Conservation (phyloP, 2,113 vertebrate genomes). For the Paradoxurus hermaphroditus region DNA sequence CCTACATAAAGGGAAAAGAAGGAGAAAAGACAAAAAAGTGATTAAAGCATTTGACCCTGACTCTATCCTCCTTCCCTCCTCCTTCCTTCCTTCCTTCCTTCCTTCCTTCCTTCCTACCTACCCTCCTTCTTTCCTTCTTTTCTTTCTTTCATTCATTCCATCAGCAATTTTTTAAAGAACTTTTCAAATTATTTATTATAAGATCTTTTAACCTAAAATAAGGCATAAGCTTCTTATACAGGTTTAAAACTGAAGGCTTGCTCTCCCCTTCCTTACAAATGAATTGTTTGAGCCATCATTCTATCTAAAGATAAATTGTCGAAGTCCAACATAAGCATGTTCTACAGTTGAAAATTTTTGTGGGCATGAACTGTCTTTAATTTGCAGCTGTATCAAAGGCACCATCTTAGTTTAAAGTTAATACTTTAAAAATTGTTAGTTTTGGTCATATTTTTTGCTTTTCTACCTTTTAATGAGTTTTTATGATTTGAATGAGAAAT, state of each 20-base stretch:
- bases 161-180: not conserved
- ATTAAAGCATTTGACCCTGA: not conserved
- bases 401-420: not conserved
- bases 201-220: slow-evolving; percentile 27
- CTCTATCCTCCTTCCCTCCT: not conserved
- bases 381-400: not conserved
- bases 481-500: slow-evolving; percentile 30
- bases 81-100: not conserved
- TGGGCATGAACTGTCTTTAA: not conserved
- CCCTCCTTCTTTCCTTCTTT: too few relatives aligned
- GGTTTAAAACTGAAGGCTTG: not conserved
- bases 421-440: not conserved
- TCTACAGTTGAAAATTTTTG: not conserved
- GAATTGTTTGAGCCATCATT: not conserved
- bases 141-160: not conserved
- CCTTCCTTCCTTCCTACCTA: not conserved
- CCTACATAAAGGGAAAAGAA: not conserved
- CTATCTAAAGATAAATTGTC: slow-evolving; percentile 40
- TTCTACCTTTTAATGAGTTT: not conserved
- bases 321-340: not conserved
- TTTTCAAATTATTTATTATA: not conserved
- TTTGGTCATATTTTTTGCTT: not conserved
- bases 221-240: not conserved
- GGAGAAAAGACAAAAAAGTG: not conserved
- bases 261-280: not conserved